Conservation (phyloP, 2,113 vertebrate species). For the Puntigrus tetrazona region DNA sequence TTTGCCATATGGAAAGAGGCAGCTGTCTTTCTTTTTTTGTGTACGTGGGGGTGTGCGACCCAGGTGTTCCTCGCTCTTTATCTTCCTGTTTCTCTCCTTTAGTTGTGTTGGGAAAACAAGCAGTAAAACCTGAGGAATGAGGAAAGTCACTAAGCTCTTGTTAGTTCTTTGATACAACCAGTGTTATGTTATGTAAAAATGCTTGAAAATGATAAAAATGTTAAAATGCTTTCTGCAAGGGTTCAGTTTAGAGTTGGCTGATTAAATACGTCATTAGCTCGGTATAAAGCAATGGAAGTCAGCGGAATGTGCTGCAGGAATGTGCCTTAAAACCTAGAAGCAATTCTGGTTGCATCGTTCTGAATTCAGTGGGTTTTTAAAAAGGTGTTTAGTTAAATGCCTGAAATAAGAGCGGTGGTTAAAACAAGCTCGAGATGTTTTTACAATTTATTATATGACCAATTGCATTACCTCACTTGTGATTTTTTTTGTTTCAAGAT, state of each 20-base stretch:
- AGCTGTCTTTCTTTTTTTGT: constrained; percentile 48
- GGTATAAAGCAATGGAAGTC: background rate
- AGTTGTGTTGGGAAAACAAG: background rate
- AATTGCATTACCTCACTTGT: too few relatives aligned
- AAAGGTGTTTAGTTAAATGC: background rate
- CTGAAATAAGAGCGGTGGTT: background rate
- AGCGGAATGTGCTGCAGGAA: background rate
- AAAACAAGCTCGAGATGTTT: background rate
- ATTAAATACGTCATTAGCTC: background rate
- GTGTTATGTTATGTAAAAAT: background rate
- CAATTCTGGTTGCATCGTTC: background rate
- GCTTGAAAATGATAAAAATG: background rate
- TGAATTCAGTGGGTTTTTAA: background rate
- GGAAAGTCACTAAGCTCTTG: background rate
- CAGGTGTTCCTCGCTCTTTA: constrained; percentile 47
- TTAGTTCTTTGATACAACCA: background rate
- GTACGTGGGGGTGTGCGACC: constrained; percentile 40
- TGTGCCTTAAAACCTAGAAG: background rate
- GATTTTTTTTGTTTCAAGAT: background rate
- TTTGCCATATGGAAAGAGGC: constrained; percentile 54
- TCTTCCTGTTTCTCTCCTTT: constrained; percentile 27
- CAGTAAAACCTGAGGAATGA: constrained; percentile 6
- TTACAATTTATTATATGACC: background rate
- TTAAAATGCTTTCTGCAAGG: background rate
- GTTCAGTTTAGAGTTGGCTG: background rate